Evolutionary conservation across 2,797 vertebrate genomes (phyloP).

Genomic region (Phataginus tetradactyla): DNA sequence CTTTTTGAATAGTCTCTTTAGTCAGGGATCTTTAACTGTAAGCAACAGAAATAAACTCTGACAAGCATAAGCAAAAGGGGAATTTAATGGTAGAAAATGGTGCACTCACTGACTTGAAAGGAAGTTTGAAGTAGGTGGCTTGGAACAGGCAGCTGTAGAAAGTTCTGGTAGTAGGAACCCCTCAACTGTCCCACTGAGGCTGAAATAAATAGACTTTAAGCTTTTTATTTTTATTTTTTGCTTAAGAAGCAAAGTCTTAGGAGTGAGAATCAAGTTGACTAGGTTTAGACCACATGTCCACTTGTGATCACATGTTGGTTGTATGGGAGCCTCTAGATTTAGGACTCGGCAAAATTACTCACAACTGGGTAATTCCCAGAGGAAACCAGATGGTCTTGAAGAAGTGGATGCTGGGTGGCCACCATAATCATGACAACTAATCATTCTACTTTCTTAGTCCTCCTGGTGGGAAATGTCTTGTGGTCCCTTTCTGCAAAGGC

Average conservation of each 20-base stretch:
- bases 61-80: neutral
- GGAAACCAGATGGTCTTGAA: neutral
- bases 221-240: neutral
- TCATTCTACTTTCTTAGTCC: neutral
- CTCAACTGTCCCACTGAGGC: neutral
- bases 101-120: neutral
- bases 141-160: neutral
- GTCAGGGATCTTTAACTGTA: neutral
- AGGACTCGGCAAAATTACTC: neutral
- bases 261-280: neutral
- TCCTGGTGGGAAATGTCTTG: neutral
- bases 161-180: neutral
- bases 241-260: slow-evolving; percentile 17
- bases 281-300: neutral
- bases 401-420: neutral
- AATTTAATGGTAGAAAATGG: neutral
- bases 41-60: neutral
- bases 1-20: neutral
- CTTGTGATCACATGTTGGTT: neutral
- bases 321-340: neutral
- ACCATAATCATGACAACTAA: neutral
- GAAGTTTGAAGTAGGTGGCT: neutral
- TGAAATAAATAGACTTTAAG: neutral
- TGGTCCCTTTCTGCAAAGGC: neutral
- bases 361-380: neutral